A percentile compares a stretch with the other conserved stretches of the same genome.
Evolutionary conservation across 2,888 invertebrate genomes (phyloP).

Genomic region (Oxystoma pomonae): DNA sequence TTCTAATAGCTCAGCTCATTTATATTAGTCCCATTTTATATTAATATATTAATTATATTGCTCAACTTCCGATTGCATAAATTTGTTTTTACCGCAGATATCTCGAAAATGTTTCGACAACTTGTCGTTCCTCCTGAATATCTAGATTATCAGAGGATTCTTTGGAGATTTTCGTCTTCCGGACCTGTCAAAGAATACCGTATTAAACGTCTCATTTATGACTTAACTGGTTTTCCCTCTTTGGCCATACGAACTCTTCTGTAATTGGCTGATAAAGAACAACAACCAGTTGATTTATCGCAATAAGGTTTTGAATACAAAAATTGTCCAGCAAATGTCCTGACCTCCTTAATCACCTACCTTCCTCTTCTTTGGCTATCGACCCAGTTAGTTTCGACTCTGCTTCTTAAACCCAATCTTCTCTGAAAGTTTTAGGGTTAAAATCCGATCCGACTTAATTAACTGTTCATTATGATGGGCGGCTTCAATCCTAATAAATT

Average conservation of each 20-base stretch:
- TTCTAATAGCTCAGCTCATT: not conserved
- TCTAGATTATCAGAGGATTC: too few relatives aligned
- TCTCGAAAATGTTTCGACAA: too few relatives aligned
- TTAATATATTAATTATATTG: too few relatives aligned
- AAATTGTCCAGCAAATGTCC: not conserved
- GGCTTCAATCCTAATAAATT: too few relatives aligned
- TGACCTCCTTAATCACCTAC: not conserved
- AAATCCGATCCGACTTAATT: not conserved
- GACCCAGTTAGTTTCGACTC: too few relatives aligned
- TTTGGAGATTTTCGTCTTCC: conserved; percentile 1
- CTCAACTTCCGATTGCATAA: too few relatives aligned
- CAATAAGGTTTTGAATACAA: not conserved
- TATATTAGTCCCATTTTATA: too few relatives aligned
- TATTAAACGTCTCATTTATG: not conserved
- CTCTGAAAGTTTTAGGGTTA: not conserved
- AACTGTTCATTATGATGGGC: not conserved
- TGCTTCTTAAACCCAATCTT: not conserved
- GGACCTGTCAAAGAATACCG: not conserved
- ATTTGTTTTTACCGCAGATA: too few relatives aligned
- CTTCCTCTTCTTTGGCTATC: too few relatives aligned
- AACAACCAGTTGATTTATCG: not conserved
- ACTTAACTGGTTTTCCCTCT: not conserved
- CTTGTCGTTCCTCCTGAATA: too few relatives aligned
- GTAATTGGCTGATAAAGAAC: not conserved
- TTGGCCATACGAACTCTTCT: not conserved